Percentiles rank a stretch among this genome's conserved stretches.
Conservation (phyloP, 1,140 invertebrate genomes). For the Acromyrmex heyeri region DNA sequence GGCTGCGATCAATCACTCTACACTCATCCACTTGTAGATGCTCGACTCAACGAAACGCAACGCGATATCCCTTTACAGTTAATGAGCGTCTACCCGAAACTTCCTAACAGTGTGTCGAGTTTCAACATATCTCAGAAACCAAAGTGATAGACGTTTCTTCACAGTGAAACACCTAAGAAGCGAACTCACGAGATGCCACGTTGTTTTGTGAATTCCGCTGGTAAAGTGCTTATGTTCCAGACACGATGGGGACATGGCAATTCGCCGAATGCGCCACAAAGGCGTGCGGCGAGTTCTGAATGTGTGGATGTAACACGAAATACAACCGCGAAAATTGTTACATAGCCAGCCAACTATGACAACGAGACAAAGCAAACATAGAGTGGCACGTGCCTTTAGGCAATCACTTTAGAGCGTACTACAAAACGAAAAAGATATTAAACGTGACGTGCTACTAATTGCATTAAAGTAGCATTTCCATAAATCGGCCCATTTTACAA, state of each 20-base stretch:
- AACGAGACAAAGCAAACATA: slow-evolving; percentile 19
- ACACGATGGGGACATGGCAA: background rate
- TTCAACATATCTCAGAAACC: slow-evolving; percentile 35
- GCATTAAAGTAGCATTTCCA: background rate
- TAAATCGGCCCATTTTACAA: background rate
- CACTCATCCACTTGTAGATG: slow-evolving; percentile 37
- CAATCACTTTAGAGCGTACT: background rate
- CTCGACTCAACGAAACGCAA: slow-evolving; percentile 42
- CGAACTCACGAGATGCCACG: slow-evolving; percentile 6
- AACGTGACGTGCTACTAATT: background rate
- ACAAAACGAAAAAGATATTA: background rate
- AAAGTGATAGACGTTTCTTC: slow-evolving; percentile 45
- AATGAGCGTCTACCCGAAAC: slow-evolving; percentile 36
- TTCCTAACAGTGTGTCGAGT: slow-evolving; percentile 40
- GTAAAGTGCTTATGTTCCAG: slow-evolving; percentile 6
- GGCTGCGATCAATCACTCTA: slow-evolving; percentile 42
- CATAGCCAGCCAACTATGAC: slow-evolving; percentile 3
- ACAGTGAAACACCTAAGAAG: slow-evolving; percentile 38
- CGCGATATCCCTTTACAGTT: slow-evolving; percentile 35
- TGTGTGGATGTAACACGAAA: slow-evolving; percentile 1
- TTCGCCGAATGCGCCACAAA: slow-evolving; percentile 30
- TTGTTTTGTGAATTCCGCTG: slow-evolving; percentile 31
- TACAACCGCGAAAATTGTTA: slow-evolving; percentile 33
- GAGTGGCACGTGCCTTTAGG: background rate
- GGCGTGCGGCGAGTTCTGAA: background rate